A percentile compares a stretch with the other conserved stretches of the same genome.
Evolutionary conservation across 1,140 invertebrate genomes (phyloP).

Genomic region (Drosophila funebris): DNA sequence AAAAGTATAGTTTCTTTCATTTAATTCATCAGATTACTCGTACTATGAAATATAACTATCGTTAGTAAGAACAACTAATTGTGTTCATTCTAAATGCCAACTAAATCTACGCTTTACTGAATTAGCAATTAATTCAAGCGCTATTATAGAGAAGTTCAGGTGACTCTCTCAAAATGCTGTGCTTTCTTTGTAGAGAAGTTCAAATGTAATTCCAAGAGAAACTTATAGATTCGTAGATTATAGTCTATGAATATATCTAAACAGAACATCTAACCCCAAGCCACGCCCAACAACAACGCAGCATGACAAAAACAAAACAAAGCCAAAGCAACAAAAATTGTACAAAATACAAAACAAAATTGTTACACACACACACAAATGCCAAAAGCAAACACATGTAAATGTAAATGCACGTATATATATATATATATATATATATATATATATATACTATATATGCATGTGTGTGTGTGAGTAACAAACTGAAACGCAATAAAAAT

Average conservation of each 20-base stretch:
- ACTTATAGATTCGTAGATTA: neutral
- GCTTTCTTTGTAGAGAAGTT: too few species aligned
- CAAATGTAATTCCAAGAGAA: neutral
- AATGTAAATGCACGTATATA: conserved; percentile 5
- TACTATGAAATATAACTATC: too few species aligned
- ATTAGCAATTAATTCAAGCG: too few species aligned
- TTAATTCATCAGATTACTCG: too few species aligned
- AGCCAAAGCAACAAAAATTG: conserved; percentile 14
- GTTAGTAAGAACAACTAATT: too few species aligned
- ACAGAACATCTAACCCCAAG: neutral
- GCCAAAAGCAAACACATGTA: conserved; percentile 17
- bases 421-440: too few species aligned
- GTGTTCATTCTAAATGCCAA: too few species aligned
- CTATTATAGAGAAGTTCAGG: too few species aligned
- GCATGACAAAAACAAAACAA: conserved; percentile 47
- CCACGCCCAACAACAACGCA: conserved; percentile 29
- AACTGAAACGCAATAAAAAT: conserved; percentile 72
- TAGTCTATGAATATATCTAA: neutral
- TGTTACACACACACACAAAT: conserved; percentile 8
- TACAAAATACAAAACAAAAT: conserved; percentile 26
- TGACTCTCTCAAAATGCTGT: too few species aligned
- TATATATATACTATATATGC: too few species aligned
- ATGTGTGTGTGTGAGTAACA: conserved; percentile 34
- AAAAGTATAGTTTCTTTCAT: too few species aligned
- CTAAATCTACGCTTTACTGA: too few species aligned